These are phyloP conservation scores for Brienomyrus longianalis DNA, from an alignment of 2,113 vertebrate genomes.

Conservation along the genomic window DNA sequence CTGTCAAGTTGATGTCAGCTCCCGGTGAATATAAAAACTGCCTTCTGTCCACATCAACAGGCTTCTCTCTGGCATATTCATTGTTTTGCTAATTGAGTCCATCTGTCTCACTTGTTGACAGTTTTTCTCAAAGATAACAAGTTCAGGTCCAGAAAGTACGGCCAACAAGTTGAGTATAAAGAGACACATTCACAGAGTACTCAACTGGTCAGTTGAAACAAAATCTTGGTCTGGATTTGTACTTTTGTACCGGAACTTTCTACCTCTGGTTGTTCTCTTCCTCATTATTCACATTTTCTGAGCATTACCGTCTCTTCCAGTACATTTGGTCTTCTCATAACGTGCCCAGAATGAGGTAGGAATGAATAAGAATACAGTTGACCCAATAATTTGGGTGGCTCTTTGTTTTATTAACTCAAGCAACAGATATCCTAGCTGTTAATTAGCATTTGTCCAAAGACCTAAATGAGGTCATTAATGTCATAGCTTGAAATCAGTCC, in stretches of 20 bases:
- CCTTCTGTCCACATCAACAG: neutral
- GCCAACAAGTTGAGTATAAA: neutral
- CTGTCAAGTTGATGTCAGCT: neutral
- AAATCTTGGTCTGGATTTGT: neutral
- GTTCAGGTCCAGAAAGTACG: neutral
- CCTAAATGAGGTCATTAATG: neutral
- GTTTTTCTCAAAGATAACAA: neutral
- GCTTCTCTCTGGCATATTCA: neutral
- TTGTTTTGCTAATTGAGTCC: neutral
- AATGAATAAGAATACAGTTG: neutral
- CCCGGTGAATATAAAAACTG: neutral
- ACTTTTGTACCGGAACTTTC: neutral
- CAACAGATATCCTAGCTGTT: neutral
- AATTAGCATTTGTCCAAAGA: neutral
- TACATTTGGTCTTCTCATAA: neutral
- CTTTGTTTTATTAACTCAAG: neutral
- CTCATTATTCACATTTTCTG: neutral
- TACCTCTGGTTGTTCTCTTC: neutral
- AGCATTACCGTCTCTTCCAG: neutral
- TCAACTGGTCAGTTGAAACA: neutral
- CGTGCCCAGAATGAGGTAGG: neutral
- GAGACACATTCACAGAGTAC: neutral
- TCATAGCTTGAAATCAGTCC: neutral
- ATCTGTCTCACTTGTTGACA: neutral
- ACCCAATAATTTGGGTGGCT: neutral